A percentile compares a stretch with the other conserved stretches of the same genome.
Conservation (phyloP, 2,888 invertebrate species). For the Notodonta dromedarius region DNA sequence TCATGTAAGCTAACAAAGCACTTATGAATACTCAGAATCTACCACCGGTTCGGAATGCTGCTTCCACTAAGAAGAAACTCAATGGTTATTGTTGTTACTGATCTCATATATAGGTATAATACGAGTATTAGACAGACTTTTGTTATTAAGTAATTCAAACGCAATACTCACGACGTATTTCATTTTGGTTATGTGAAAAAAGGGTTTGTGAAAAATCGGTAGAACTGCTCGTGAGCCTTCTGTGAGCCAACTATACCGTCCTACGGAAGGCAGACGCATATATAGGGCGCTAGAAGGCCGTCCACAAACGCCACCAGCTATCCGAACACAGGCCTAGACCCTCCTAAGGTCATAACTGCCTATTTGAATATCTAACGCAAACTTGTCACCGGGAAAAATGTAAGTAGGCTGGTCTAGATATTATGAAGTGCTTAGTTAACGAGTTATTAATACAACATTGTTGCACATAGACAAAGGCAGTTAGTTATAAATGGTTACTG, state of each 20-base stretch:
- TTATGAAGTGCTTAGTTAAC: constrained; percentile 50
- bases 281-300: constrained; percentile 73
- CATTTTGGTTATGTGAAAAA: constrained; percentile 58
- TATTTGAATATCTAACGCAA: constrained; percentile 71
- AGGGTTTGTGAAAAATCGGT: constrained; percentile 53
- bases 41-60: too few species aligned
- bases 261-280: constrained; percentile 63
- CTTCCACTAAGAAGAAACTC: too few species aligned
- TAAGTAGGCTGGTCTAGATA: constrained; percentile 48
- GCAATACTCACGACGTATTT: constrained; percentile 74
- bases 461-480: constrained; percentile 6
- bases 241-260: constrained; percentile 72
- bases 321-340: constrained; percentile 54
- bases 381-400: constrained; percentile 59
- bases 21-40: too few species aligned
- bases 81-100: too few species aligned
- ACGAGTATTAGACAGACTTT: neutral
- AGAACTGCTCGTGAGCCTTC: constrained; percentile 79
- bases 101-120: neutral
- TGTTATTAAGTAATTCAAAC: neutral
- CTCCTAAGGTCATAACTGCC: constrained; percentile 63
- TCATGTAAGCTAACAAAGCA: too few species aligned
- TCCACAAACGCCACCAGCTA: constrained; percentile 44
- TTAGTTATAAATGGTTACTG: too few species aligned
- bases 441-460: constrained; percentile 48